phyloP scores from a whole-genome alignment of 2,888 invertebrate species.

The Oscheius myriophilus region DNA sequence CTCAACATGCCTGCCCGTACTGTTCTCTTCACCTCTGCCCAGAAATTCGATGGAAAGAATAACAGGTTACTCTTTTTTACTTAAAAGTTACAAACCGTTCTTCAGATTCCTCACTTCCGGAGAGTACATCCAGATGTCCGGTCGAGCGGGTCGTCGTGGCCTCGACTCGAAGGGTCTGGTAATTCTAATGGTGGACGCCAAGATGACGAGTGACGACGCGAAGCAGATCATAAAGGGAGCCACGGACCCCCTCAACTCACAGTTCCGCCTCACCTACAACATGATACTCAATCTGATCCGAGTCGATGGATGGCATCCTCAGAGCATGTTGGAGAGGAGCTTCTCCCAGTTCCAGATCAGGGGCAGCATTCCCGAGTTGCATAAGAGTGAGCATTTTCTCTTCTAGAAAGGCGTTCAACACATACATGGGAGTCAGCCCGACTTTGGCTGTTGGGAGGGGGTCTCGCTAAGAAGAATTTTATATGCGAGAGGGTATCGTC shows the following conservation, averaged over 20 bases:
- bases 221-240: slow-evolving; percentile 80
- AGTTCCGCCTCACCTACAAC: slow-evolving; percentile 98
- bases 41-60: slow-evolving; percentile 96
- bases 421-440: too few relatives aligned
- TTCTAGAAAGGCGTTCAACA: too few relatives aligned
- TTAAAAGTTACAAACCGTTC: not conserved
- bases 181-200: slow-evolving; percentile 97
- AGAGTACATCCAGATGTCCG: slow-evolving; percentile 99
- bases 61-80: slow-evolving; percentile 81
- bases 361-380: slow-evolving; percentile 82
- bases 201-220: slow-evolving; percentile 78
- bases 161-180: slow-evolving; percentile 94
- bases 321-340: slow-evolving; percentile 96
- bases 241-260: slow-evolving; percentile 96
- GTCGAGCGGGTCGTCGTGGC: slow-evolving; percentile 89
- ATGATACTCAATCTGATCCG: slow-evolving; percentile 96
- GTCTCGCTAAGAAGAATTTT: too few relatives aligned
- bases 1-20: slow-evolving; percentile 99
- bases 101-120: slow-evolving; percentile 77
- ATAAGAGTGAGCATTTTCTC: slow-evolving; percentile 79
- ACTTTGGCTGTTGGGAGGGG: too few relatives aligned
- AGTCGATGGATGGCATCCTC: slow-evolving; percentile 94
- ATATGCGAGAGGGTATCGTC: too few relatives aligned
- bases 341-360: slow-evolving; percentile 99
- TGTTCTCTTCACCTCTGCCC: slow-evolving; percentile 91